A percentile compares a stretch with the other conserved stretches of the same genome.
These are phyloP conservation scores for Tetramorium simillimum DNA, from an alignment of 1,140 invertebrate species.

Conservation along the genomic window DNA sequence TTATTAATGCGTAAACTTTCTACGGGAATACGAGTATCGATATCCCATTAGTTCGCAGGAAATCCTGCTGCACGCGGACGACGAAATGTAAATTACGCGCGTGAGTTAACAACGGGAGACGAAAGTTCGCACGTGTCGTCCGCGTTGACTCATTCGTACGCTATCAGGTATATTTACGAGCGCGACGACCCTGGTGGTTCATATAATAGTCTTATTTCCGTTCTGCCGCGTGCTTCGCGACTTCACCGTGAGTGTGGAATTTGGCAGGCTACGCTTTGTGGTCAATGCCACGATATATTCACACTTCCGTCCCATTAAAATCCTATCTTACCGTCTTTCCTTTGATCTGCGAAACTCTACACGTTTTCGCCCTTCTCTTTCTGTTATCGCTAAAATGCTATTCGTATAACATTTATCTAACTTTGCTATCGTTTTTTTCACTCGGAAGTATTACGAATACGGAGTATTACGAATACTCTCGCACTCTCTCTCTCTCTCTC, in stretches of 20 bases:
- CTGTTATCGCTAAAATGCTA: not conserved
- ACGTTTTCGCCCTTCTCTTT: not conserved
- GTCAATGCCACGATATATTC: constrained; percentile 28
- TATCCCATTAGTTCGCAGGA: constrained; percentile 21
- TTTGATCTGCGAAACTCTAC: not conserved
- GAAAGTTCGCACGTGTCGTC: constrained; percentile 9
- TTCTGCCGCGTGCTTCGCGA: constrained; percentile 39
- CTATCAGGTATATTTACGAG: constrained; percentile 61
- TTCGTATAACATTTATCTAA: not conserved
- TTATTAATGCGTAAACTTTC: constrained; percentile 31
- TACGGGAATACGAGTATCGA: not conserved
- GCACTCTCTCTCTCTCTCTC: no score
- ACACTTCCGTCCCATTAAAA: not conserved
- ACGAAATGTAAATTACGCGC: constrained; percentile 34
- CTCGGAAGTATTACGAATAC: not conserved
- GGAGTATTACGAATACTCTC: not conserved
- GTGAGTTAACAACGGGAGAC: constrained; percentile 19
- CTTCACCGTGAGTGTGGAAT: constrained; percentile 22
- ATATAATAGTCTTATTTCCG: constrained; percentile 54
- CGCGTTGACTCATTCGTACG: constrained; percentile 65
- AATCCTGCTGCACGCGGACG: not conserved
- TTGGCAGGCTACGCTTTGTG: constrained; percentile 25
- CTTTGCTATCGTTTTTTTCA: not conserved
- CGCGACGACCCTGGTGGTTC: constrained; percentile 49
- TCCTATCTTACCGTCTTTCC: not conserved